Conservation (phyloP, 2,888 invertebrate genomes). For the Andrena praecox region DNA sequence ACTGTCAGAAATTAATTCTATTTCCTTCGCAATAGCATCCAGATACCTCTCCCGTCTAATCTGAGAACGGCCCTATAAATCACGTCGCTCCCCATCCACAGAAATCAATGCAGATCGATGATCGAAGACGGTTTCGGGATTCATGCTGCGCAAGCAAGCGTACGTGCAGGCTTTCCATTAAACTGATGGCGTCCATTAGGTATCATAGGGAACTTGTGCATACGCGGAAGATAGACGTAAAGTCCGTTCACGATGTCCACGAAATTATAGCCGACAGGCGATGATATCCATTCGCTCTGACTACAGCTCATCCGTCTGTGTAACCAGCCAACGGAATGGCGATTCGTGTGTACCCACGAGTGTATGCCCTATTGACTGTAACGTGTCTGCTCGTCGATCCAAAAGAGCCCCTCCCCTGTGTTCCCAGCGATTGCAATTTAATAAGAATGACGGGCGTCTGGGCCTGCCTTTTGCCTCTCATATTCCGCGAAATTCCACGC, state of each 20-base stretch:
- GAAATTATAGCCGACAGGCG: constrained; percentile 54
- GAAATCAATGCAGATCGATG: constrained; percentile 2
- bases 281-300: constrained; percentile 41
- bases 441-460: constrained; percentile 21
- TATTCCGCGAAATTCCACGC: constrained; percentile 13
- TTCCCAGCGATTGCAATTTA: constrained; percentile 29
- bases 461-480: not conserved
- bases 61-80: no score
- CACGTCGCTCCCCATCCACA: not conserved
- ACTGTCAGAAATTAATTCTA: no score
- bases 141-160: constrained; percentile 25
- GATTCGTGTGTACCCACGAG: not conserved
- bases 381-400: not conserved
- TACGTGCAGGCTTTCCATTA: constrained; percentile 53
- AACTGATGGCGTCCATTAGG: constrained; percentile 63
- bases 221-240: constrained; percentile 48
- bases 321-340: constrained; percentile 15
- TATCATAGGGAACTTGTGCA: constrained; percentile 43
- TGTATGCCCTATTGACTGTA: constrained; percentile 17
- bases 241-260: constrained; percentile 46
- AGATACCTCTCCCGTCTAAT: no score
- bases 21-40: no score
- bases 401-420: not conserved
- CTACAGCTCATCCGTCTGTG: not conserved
- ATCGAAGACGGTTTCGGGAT: constrained; percentile 19